Conservation (phyloP, 2,113 vertebrate species). For the Tragelaphus strepsiceros region DNA sequence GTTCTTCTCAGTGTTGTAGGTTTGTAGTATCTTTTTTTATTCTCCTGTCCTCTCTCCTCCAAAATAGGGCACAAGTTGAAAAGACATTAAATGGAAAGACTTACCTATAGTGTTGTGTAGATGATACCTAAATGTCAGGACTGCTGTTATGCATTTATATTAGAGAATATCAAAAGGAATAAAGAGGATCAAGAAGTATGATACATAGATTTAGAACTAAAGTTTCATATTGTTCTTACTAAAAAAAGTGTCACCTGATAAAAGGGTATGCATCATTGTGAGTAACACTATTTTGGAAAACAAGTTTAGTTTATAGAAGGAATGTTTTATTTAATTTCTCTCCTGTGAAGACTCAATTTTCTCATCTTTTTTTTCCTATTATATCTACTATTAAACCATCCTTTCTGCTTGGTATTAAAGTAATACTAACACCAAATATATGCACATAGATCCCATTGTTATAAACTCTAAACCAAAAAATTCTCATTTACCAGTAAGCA, state of each 20-base stretch:
- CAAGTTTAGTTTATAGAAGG: neutral
- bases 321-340: neutral
- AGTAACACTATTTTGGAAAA: neutral
- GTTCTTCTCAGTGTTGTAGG: neutral
- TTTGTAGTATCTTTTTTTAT: neutral
- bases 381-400: neutral
- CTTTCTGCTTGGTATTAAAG: neutral
- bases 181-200: neutral
- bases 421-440: neutral
- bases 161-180: neutral
- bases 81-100: neutral
- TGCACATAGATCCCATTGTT: neutral
- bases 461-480: neutral
- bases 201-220: neutral
- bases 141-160: neutral
- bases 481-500: neutral
- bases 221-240: neutral
- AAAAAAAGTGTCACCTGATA: neutral
- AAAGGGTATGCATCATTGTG: neutral
- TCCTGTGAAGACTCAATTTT: neutral
- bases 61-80: neutral
- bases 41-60: rapidly evolving
- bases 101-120: neutral
- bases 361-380: neutral
- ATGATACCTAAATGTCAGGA: neutral